Evolutionary conservation across 1,140 invertebrate genomes (phyloP), one percentile per base, ranked within the genome.

Genomic region (Cephus cinctus): DNA sequence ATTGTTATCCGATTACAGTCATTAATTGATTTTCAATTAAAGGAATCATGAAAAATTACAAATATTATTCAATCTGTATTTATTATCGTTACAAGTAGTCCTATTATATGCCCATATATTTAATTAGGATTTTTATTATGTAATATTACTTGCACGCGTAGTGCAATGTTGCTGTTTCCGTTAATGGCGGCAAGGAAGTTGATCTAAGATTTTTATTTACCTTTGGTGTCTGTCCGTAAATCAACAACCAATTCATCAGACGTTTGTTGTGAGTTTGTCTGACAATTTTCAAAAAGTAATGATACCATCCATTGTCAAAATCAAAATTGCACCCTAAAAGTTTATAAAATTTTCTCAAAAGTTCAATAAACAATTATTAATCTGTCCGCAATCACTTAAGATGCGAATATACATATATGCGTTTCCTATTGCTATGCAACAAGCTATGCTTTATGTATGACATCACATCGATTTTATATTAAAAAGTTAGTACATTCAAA

Each of bases 181-280:
- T n/a, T n/a, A n/a, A n/a, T n/a, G n/a, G n/a, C n/a, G n/a, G n/a
- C n/a, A n/a, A n/a, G n/a, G n/a, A n/a, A n/a, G n/a, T n/a, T n/a
- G n/a, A n/a, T n/a, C n/a, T n/a, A n/a, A n/a, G n/a, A n/a, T n/a
- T n/a, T n/a, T n/a, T 16, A 3, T 47, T 34, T 19, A 41, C 8
- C 11, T 22, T 11, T 6, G 6, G n/a, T 9, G 25, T 5, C 14
- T 47, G 38, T n/a, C 42, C 20, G 47, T 59, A 35, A 19, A 34
- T 20, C 40, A 61, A 40, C 20, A 65, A 19, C 63, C 63, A 65
- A 34, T 54, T 18, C 2, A 44, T 35, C 22, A 65, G 34, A 38
- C 19, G 30, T 9, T 31, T 52, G 5, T 65, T 43, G 12, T 52
- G 49, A 18, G 23, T 27, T 30, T 34, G 25, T 20, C 56, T 34